Evolutionary conservation across 2,888 invertebrate genomes (phyloP).

Genomic region (Pyrrhia umbra): DNA sequence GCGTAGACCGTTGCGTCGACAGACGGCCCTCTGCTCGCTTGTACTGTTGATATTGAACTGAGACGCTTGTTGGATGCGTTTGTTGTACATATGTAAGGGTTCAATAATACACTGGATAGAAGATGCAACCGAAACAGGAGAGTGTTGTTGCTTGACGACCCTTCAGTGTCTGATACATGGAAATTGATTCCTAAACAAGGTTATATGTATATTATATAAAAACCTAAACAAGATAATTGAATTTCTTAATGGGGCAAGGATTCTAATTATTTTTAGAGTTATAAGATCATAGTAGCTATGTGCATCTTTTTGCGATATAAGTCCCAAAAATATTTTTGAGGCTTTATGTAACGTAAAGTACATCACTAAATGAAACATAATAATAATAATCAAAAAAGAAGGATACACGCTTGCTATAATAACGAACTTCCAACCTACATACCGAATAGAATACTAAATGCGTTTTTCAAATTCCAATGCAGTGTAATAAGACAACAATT

Average conservation of each 20-base stretch:
- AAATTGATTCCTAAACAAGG: background rate
- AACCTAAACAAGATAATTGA: background rate
- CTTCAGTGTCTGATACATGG: conserved; percentile 8
- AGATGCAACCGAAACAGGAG: conserved; percentile 40
- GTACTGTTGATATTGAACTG: conserved; percentile 69
- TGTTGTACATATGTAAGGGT: conserved; percentile 43
- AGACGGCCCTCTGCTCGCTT: conserved; percentile 66
- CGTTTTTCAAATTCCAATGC: conserved; percentile 21
- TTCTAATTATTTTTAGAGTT: background rate
- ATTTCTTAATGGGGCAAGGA: background rate
- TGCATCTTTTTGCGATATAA: no score
- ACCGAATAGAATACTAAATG: background rate
- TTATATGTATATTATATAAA: background rate
- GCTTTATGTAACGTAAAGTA: no score
- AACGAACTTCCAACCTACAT: no score
- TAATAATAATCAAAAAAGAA: no score
- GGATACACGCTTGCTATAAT: no score
- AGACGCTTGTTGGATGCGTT: conserved; percentile 61
- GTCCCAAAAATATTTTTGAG: no score
- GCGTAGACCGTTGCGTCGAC: conserved; percentile 79
- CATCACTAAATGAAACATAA: no score
- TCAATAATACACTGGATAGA: conserved; percentile 43
- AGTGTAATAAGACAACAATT: conserved; percentile 30
- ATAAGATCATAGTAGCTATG: background rate
- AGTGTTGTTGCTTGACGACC: conserved; percentile 44